Evolutionary conservation across 1,140 invertebrate genomes (phyloP).

Genomic region (Zaprionus lachaisei): DNA sequence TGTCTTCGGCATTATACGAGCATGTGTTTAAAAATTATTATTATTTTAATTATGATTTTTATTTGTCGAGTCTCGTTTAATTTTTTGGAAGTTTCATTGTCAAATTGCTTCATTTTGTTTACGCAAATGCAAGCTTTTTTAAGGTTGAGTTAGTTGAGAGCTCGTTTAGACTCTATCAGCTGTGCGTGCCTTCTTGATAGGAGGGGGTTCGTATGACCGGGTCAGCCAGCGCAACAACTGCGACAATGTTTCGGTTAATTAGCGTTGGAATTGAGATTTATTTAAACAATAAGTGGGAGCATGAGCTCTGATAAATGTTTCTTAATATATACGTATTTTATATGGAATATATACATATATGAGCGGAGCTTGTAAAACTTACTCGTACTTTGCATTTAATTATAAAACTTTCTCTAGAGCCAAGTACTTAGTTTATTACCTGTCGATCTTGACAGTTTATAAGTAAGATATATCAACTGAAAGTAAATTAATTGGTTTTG

Average conservation of each 20-base stretch:
- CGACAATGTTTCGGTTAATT: conserved; percentile 39
- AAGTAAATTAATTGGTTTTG: not conserved
- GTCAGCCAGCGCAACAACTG: conserved; percentile 20
- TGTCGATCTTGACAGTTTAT: not conserved
- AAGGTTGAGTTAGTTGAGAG: conserved; percentile 2
- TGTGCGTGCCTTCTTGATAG: not conserved
- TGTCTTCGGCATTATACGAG: conserved; percentile 19
- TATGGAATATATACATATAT: not conserved
- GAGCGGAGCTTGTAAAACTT: not conserved
- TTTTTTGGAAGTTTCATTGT: conserved; percentile 65
- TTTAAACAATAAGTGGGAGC: conserved; percentile 31
- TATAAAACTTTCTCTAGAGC: not conserved
- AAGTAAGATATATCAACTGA: not conserved
- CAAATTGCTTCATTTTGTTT: conserved; percentile 61
- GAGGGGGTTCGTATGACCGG: not conserved
- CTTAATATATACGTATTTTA: not conserved
- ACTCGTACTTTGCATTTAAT: not conserved
- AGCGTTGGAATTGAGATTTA: conserved; percentile 33
- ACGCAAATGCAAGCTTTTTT: conserved; percentile 29
- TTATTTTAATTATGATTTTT: conserved; percentile 67
- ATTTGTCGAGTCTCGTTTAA: conserved; percentile 38
- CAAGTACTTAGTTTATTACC: not conserved
- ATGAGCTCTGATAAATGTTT: not conserved
- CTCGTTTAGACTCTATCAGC: conserved; percentile 3
- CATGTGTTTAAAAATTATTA: conserved; percentile 57